Evolutionary conservation across 2,888 invertebrate species (phyloP), one percentile per base, ranked within the genome.

Genomic region (Eurois occulta): DNA sequence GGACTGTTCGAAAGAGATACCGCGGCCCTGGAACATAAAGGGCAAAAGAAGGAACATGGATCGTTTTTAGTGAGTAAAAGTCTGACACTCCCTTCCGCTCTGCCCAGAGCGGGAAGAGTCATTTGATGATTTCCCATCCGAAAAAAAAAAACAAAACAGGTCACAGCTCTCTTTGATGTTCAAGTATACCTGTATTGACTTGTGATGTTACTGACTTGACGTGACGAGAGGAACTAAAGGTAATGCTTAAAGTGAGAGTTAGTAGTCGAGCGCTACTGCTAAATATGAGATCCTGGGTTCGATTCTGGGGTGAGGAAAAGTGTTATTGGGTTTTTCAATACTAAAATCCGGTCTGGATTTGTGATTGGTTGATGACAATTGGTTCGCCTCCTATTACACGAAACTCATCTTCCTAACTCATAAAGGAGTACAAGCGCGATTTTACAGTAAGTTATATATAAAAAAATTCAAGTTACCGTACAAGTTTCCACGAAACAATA

Each of bases 151-250:
- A n/a, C n/a, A n/a, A n/a, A n/a, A n/a, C 60, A 58, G 72, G 41
- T 72, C 81, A 76, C 85, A 70, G 65, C 38, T 79, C 41, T 65
- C 77, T 86, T 86, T 85, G 84, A 83, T 83, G 77, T 75, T 67
- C 35, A 28, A 58, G 28, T 28, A 8, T 68, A 71, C 72, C 46
- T 81, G n/a, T 67, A 75, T 71, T 16, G 38, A 28, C 52, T 76
- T 28, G 18, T 46, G 28, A 71, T 66, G n/a, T n/a, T 7, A 69
- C 13, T 77, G 55, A 72, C 66, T 28, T 72, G 62, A 72, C 66
- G 35, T 72, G 62, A 48, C 48, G 48, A 48, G 18, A 13, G n/a
- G 28, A 72, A 32, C 21, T 48, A 35, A 43, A 73, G 28, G 18
- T 38, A 58, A 64, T 38, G 24, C 38, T 38, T 21, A 2, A 64